Evolutionary conservation across 2,113 vertebrate genomes (phyloP).

Genomic region (Rousettus leschenaultii): DNA sequence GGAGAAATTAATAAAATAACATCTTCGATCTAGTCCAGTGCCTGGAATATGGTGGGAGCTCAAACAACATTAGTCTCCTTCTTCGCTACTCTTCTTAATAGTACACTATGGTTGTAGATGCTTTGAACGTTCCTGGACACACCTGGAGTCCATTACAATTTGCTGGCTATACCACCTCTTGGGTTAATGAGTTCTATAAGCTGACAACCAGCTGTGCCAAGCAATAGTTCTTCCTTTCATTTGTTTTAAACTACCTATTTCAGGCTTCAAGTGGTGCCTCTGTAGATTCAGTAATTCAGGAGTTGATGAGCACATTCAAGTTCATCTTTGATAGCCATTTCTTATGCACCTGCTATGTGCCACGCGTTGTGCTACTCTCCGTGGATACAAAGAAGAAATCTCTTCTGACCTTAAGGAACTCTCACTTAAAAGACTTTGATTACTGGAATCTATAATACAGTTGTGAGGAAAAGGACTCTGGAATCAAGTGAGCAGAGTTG

Average conservation of each 20-base stretch:
- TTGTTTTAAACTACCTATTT: slow-evolving; percentile 71
- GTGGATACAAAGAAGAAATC: slow-evolving; percentile 27
- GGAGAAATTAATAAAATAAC: background rate
- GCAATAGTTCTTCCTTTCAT: slow-evolving; percentile 51
- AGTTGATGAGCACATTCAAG: slow-evolving; percentile 66
- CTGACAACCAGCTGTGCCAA: slow-evolving; percentile 68
- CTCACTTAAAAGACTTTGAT: slow-evolving; percentile 54
- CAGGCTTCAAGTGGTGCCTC: slow-evolving; percentile 55
- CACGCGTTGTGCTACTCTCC: slow-evolving; percentile 35
- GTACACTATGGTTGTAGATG: background rate
- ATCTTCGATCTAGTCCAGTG: background rate
- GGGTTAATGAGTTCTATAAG: slow-evolving; percentile 72
- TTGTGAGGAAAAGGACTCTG: slow-evolving; percentile 25
- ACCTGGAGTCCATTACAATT: slow-evolving; percentile 68
- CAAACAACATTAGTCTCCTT: background rate
- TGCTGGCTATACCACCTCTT: slow-evolving; percentile 52
- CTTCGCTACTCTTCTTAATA: background rate
- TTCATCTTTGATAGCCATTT: slow-evolving; percentile 40
- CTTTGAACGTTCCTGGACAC: slow-evolving; percentile 29
- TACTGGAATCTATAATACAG: background rate
- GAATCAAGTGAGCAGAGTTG: background rate
- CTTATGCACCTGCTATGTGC: slow-evolving; percentile 59
- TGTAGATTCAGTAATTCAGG: slow-evolving; percentile 47
- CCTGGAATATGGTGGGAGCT: background rate
- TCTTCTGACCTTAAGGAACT: slow-evolving; percentile 17